Base-by-base conservation (phyloP, 2,113 vertebrate genomes). In the Pelvicachromis taeniatus region DNA sequence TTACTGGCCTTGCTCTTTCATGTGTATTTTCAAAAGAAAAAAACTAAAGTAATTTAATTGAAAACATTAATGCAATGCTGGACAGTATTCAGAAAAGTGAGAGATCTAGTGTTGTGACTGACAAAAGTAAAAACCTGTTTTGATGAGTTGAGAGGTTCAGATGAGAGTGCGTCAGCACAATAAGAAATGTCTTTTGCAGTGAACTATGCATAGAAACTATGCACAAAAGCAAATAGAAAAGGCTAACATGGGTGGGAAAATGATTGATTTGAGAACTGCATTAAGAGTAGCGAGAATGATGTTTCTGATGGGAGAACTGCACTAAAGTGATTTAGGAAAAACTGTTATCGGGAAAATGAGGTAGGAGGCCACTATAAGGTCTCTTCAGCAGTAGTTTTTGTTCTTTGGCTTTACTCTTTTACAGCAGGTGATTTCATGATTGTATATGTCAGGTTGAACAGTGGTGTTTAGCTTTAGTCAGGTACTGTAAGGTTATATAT, bases 21-120 rank as follows among this genome's bases (percentile, higher is more conserved):
- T 63, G 35, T 13, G n/a, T 35, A 31, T 58, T 19, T n/a, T 1
- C 1, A 0, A 2, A 23, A 4, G 16, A 16, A 4, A 4, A 29
- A 16, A 4, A 3, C 0, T 0, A 4, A 63, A 65, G 4, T 3
- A 38, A 63, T 21, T 65, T 38, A 33, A 38, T 65, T 14, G 61
- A 65, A 65, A 65, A 65, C 19, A 40, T 21, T 14, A 65, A 40
- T 2, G 1, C 1, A 9, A 11, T 21, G 7, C 33, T 65, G 61
- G 38, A 65, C 61, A 14, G 19, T 65, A 40, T 21, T 40, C 33
- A 21, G 1, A 0, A 40, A 40, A 65, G 4, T 21, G 35, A 38
- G 9, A 38, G 35, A 38, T 38, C 35, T 38, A 38, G 35, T 9
- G 35, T 38, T 38, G 19, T 13, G 33, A 12, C 61, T 65, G 35